Conservation (phyloP, 2,797 vertebrate species). For the Takifugu rubripes region DNA sequence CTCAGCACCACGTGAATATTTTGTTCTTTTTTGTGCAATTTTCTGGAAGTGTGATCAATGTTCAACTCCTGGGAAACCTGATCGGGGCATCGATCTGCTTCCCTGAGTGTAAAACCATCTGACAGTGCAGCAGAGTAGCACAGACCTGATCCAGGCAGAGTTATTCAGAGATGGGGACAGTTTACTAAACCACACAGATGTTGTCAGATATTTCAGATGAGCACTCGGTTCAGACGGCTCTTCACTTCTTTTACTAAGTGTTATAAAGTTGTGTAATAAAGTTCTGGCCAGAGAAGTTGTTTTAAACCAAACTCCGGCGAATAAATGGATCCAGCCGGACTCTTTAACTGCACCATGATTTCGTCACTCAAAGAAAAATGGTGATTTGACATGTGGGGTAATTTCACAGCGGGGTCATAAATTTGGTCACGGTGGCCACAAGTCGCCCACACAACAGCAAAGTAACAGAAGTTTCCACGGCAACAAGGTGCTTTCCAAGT, state of each 20-base stretch:
- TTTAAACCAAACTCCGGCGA: too few relatives aligned
- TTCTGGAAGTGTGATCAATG: conserved; percentile 65
- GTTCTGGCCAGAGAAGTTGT: too few relatives aligned
- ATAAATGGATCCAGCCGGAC: too few relatives aligned
- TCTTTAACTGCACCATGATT: conserved; percentile 28
- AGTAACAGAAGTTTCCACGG: conserved; percentile 30
- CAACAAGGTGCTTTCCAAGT: conserved; percentile 36
- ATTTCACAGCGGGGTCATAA: conserved; percentile 34
- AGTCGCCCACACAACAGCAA: conserved; percentile 38
- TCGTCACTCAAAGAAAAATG: conserved; percentile 34
- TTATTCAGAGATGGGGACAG: too few relatives aligned
- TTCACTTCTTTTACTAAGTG: too few relatives aligned
- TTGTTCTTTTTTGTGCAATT: conserved; percentile 55
- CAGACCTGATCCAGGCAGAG: too few relatives aligned
- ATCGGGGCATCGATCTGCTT: conserved; percentile 53
- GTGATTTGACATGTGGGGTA: conserved; percentile 17
- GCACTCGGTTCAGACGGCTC: too few relatives aligned
- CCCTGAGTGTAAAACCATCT: conserved; percentile 17
- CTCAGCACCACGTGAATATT: conserved; percentile 40
- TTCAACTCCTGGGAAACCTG: conserved; percentile 52
- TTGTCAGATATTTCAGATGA: too few relatives aligned
- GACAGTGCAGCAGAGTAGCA: background rate
- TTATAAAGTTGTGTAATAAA: too few relatives aligned
- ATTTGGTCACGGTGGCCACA: conserved; percentile 20
- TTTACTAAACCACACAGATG: background rate